Percentiles rank a stretch among this genome's conserved stretches.
These are phyloP conservation scores for Nothobranchius furzeri DNA, from an alignment of 2,113 vertebrate species.

Conservation along the genomic window DNA sequence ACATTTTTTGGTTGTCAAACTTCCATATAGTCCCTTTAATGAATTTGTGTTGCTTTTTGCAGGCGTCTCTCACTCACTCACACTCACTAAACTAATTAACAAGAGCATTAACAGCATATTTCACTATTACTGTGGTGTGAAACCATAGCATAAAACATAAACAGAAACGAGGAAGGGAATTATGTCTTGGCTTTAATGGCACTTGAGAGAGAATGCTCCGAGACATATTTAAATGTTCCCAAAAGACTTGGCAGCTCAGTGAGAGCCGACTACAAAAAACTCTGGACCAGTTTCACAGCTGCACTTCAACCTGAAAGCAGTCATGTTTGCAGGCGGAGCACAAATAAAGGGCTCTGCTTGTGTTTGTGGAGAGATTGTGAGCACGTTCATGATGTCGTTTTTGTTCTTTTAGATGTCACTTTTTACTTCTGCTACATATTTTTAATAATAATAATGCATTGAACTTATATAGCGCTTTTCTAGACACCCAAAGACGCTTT, in stretches of 20 bases:
- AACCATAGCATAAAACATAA: conserved; percentile 11
- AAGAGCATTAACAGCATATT: background rate
- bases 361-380: conserved; percentile 11
- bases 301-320: conserved; percentile 38
- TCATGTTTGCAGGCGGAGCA: conserved; percentile 15
- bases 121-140: background rate
- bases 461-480: too few species aligned
- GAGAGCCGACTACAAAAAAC: conserved; percentile 16
- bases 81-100: background rate
- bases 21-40: background rate
- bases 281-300: conserved; percentile 34
- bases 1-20: too few species aligned
- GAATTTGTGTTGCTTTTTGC: background rate
- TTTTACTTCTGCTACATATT: conserved; percentile 12
- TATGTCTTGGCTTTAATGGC: background rate
- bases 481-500: too few species aligned
- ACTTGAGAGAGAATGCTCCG: conserved; percentile 9
- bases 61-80: background rate
- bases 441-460: background rate
- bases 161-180: background rate
- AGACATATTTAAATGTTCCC: conserved; percentile 19
- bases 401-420: conserved; percentile 17
- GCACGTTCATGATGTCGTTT: conserved; percentile 2
- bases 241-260: conserved; percentile 23
- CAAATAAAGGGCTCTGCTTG: conserved; percentile 19